Conservation (phyloP, 2,113 vertebrate genomes). For the Morone chrysops region DNA sequence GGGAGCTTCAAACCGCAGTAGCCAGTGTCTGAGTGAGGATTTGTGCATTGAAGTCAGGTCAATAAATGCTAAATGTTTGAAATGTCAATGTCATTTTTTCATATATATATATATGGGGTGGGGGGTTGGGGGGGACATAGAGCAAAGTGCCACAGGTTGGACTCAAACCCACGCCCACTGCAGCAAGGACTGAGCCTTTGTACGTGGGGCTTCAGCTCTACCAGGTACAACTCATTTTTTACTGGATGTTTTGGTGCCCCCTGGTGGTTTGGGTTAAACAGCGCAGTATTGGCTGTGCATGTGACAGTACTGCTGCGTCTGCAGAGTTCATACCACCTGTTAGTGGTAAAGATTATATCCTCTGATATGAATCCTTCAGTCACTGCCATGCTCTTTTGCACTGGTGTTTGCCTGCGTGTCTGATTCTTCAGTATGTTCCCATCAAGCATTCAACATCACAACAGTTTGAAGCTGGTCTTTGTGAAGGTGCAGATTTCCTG, state of each 20-base stretch:
- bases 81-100: too few relatives aligned
- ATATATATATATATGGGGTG: too few relatives aligned
- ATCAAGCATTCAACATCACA: background rate
- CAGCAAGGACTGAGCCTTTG: too few relatives aligned
- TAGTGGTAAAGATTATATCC: background rate
- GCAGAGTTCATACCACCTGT: background rate
- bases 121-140: too few relatives aligned
- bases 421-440: background rate
- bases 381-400: background rate
- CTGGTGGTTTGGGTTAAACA: background rate
- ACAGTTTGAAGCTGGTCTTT: background rate
- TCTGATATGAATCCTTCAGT: background rate
- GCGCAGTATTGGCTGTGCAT: background rate
- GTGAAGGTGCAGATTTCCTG: constrained; percentile 49
- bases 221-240: too few relatives aligned
- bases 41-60: too few relatives aligned
- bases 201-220: too few relatives aligned
- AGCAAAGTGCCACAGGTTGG: too few relatives aligned
- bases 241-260: background rate
- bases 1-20: too few relatives aligned
- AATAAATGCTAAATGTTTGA: too few relatives aligned
- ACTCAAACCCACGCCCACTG: too few relatives aligned
- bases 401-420: background rate
- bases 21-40: too few relatives aligned
- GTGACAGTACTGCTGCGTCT: background rate